Percentiles rank a stretch among this genome's conserved stretches.
These are phyloP conservation scores for Camelus dromedarius DNA, from an alignment of 2,113 vertebrate genomes.

Conservation along the genomic window DNA sequence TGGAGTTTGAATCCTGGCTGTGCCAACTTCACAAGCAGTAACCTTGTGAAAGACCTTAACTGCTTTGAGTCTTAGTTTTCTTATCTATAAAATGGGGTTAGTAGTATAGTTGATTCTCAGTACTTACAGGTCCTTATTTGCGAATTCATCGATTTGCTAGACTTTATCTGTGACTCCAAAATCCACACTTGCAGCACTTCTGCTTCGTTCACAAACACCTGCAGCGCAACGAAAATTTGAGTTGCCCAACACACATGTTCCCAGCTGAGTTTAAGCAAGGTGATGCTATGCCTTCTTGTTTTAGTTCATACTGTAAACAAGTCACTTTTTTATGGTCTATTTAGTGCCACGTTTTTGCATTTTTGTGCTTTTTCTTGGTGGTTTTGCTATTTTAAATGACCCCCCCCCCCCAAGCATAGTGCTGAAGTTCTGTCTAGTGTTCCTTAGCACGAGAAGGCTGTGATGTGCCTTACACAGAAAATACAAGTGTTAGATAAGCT, in stretches of 20 bases:
- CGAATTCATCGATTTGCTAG: not conserved
- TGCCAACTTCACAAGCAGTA: not conserved
- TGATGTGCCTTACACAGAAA: not conserved
- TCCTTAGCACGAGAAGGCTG: not conserved
- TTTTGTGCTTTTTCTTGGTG: not conserved
- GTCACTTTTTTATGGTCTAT: not conserved
- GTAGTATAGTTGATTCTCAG: not conserved
- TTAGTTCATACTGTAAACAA: not conserved
- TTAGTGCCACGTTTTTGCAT: not conserved
- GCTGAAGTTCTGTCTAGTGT: not conserved
- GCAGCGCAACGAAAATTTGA: not conserved
- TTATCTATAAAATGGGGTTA: not conserved
- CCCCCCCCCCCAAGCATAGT: not conserved
- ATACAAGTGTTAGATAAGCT: not conserved
- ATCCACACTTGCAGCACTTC: not conserved
- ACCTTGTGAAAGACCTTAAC: not conserved
- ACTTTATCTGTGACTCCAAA: not conserved
- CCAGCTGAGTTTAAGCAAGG: not conserved
- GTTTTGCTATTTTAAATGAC: constrained; percentile 10
- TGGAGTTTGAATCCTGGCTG: not conserved
- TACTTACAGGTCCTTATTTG: not conserved
- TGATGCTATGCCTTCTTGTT: not conserved
- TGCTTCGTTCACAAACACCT: not conserved
- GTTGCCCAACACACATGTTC: not conserved
- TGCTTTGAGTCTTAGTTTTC: not conserved